These are phyloP conservation scores for Istiophorus platypterus DNA, from an alignment of 2,113 vertebrate genomes.

Conservation along the genomic window DNA sequence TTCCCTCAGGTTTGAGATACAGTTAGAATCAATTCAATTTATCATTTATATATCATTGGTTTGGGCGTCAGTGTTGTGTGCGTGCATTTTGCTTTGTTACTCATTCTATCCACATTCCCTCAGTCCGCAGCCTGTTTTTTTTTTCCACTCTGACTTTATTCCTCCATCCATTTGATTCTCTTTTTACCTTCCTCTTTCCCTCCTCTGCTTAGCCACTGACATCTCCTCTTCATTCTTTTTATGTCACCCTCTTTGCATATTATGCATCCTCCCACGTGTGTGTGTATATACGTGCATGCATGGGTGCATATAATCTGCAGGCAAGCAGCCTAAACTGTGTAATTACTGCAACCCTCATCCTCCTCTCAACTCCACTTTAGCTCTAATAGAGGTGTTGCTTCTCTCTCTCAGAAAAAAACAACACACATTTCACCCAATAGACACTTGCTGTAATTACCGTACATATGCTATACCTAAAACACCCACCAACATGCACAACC, in stretches of 20 bases:
- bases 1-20: background rate
- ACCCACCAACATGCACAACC: conserved; percentile 33
- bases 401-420: conserved; percentile 18
- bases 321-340: conserved; percentile 61
- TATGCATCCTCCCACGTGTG: conserved; percentile 57
- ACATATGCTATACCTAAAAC: conserved; percentile 40
- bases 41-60: background rate
- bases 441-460: conserved; percentile 24
- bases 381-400: conserved; percentile 31
- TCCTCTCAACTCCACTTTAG: conserved; percentile 58
- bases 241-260: conserved; percentile 55
- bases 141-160: background rate
- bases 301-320: conserved; percentile 52
- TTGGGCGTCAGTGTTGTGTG: background rate
- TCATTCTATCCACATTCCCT: background rate
- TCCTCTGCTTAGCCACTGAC: conserved; percentile 44
- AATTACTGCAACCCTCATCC: conserved; percentile 70
- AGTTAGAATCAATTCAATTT: background rate
- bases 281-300: conserved; percentile 39
- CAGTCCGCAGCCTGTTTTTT: background rate
- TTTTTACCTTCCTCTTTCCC: conserved; percentile 23
- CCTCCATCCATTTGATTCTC: conserved; percentile 1
- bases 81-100: background rate
- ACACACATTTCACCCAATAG: conserved; percentile 22
- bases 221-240: conserved; percentile 53